Percentiles rank a stretch among this genome's conserved stretches.
Conservation (phyloP, 2,888 invertebrate genomes). For the Tetragnatha montana region DNA sequence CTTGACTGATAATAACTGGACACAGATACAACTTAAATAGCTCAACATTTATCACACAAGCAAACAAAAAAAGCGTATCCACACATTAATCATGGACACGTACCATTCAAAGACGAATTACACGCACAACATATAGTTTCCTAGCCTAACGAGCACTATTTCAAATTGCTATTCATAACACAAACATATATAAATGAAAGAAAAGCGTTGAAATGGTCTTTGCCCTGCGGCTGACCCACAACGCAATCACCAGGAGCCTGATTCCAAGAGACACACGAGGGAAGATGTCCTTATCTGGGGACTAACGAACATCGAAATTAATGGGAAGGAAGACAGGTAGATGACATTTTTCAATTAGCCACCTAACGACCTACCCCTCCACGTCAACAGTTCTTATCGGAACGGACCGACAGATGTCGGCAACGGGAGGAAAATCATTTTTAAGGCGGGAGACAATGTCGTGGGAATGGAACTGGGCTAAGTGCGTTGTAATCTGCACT, state of each 20-base stretch:
- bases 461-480: neutral
- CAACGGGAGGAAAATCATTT: neutral
- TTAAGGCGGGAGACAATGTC: neutral
- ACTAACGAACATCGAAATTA: slow-evolving; percentile 26
- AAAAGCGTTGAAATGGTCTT: too few species aligned
- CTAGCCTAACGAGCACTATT: too few species aligned
- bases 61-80: too few species aligned
- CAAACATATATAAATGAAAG: too few species aligned
- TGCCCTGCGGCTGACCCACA: neutral
- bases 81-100: too few species aligned
- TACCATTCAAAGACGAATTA: too few species aligned
- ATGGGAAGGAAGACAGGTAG: slow-evolving; percentile 45
- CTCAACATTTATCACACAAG: too few species aligned
- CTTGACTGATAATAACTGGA: too few species aligned
- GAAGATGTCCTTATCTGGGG: slow-evolving; percentile 18
- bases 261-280: neutral
- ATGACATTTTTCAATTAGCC: slow-evolving; percentile 57
- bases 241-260: neutral
- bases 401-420: slow-evolving; percentile 12
- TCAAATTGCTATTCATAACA: too few species aligned
- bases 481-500: slow-evolving; percentile 1
- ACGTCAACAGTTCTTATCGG: slow-evolving; percentile 29
- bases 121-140: too few species aligned
- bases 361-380: slow-evolving; percentile 25
- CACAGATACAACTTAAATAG: too few species aligned